These are phyloP conservation scores for Steatocranus sp. DNA, from an alignment of 2,797 vertebrate species.

Conservation along the genomic window DNA sequence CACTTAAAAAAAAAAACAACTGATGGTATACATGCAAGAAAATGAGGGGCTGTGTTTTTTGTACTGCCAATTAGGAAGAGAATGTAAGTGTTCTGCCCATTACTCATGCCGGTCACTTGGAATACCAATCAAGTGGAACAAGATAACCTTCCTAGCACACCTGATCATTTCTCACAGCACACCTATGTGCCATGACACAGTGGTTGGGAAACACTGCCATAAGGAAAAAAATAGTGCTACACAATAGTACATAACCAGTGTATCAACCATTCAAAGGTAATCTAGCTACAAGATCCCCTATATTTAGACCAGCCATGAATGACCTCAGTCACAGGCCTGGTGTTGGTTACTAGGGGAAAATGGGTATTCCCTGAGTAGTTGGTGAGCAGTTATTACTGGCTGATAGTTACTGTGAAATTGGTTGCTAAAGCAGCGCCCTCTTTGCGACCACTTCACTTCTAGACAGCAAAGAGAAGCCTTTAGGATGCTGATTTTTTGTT, in stretches of 20 bases:
- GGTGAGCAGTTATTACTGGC: rapidly evolving
- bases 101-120: neutral
- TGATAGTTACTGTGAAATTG: neutral
- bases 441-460: neutral
- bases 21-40: rapidly evolving
- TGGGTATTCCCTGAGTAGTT: neutral
- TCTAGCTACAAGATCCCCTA: neutral
- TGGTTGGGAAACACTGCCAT: neutral
- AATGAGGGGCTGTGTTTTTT: neutral
- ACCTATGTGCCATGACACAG: neutral
- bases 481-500: neutral
- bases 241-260: neutral
- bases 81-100: neutral
- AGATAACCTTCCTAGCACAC: neutral
- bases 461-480: neutral
- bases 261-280: neutral
- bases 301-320: neutral
- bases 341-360: neutral
- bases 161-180: neutral
- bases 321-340: neutral
- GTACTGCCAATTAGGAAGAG: neutral
- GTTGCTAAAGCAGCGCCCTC: neutral
- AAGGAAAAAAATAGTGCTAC: neutral
- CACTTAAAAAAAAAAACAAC: neutral
- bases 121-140: neutral